These are phyloP conservation scores for Drosophila nr. perissopoda DNA, from an alignment of 2,888 invertebrate species.

Conservation along the genomic window DNA sequence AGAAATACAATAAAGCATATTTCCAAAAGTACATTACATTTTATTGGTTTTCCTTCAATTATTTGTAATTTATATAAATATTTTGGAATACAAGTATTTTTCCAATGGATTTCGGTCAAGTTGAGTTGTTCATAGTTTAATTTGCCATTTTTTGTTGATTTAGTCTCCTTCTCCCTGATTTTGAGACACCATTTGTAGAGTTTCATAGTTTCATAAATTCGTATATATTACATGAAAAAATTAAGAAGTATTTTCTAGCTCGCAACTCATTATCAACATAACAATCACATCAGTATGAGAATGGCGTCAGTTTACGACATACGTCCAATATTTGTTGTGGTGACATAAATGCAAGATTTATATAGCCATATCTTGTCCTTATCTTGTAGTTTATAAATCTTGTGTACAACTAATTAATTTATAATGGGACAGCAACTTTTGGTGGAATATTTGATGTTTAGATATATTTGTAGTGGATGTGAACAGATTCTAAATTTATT, in stretches of 20 bases:
- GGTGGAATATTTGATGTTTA: neutral
- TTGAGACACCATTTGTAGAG: neutral
- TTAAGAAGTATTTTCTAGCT: neutral
- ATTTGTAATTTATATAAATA: neutral
- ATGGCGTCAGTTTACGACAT: neutral
- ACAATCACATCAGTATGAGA: neutral
- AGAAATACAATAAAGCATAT: neutral
- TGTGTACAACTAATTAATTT: slow-evolving; percentile 18
- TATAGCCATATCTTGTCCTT: slow-evolving; percentile 5
- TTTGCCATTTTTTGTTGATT: neutral
- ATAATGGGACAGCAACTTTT: neutral
- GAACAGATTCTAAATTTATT: neutral
- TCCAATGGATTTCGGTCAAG: too few species aligned
- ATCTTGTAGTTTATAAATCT: slow-evolving; percentile 7
- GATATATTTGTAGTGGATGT: neutral
- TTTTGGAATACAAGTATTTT: neutral
- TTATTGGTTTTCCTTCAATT: neutral
- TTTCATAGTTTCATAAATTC: neutral
- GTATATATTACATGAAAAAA: neutral
- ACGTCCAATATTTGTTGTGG: slow-evolving; percentile 5
- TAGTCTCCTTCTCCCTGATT: neutral
- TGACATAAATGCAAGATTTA: slow-evolving; percentile 47
- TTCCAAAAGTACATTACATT: neutral
- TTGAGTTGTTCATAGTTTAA: too few species aligned
- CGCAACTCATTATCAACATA: neutral